phyloP scores from a whole-genome alignment of 1,140 invertebrate species.

The Lepidurus arcticus region DNA sequence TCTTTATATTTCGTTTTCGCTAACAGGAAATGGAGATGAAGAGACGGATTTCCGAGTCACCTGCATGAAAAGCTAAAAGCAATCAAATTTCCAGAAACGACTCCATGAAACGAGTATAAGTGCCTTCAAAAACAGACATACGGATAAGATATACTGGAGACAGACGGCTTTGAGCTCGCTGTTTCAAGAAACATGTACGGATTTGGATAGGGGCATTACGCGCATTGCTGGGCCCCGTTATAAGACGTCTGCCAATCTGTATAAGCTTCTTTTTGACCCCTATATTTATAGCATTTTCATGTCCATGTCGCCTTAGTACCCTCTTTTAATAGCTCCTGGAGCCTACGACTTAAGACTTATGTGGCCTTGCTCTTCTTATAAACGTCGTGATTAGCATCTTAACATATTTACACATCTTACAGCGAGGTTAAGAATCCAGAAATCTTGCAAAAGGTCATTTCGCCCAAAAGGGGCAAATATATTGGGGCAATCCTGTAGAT shows the following conservation, averaged over 20 bases:
- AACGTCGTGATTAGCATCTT: neutral
- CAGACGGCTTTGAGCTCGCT: neutral
- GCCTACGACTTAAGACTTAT: neutral
- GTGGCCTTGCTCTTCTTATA: constrained; percentile 7
- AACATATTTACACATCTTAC: constrained; percentile 11
- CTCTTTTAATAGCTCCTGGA: neutral
- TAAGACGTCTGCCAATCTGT: constrained; percentile 9
- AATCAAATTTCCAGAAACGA: neutral
- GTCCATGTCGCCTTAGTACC: constrained; percentile 13
- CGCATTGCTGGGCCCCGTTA: constrained; percentile 18
- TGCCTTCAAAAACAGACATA: neutral
- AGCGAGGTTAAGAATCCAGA: neutral
- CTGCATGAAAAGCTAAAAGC: neutral
- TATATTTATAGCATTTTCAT: constrained; percentile 20
- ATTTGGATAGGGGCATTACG: neutral
- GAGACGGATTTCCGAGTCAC: neutral
- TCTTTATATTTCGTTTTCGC: neutral
- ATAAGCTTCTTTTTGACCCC: constrained; percentile 19
- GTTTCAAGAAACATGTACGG: constrained; percentile 18
- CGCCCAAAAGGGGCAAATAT: neutral
- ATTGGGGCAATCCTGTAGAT: neutral
- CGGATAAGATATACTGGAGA: neutral
- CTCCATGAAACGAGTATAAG: neutral
- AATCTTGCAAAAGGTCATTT: neutral
- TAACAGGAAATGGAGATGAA: neutral